A percentile compares a stretch with the other conserved stretches of the same genome.
phyloP scores from a whole-genome alignment of 2,797 vertebrate species.

The Apogon hyalosoma region DNA sequence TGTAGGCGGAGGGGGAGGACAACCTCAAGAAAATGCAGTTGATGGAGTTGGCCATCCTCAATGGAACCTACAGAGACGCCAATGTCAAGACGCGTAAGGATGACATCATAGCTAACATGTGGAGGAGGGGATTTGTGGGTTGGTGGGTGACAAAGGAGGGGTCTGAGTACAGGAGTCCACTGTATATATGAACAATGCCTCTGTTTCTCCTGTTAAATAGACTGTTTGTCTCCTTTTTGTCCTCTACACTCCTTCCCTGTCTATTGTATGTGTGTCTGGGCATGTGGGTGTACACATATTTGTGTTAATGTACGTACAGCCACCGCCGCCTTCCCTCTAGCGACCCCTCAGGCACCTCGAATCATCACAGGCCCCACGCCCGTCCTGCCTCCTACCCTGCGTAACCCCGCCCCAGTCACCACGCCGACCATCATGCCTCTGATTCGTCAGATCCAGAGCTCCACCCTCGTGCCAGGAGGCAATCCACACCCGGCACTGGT shows the following conservation, averaged over 20 bases:
- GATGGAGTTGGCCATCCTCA: slow-evolving; percentile 89
- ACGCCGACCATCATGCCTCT: slow-evolving; percentile 98
- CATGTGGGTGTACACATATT: slow-evolving; percentile 59
- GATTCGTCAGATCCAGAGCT: slow-evolving; percentile 99
- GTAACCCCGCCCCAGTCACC: slow-evolving; percentile 89
- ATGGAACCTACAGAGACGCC: slow-evolving; percentile 90
- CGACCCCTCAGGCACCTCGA: slow-evolving; percentile 93
- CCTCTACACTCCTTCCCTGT: slow-evolving; percentile 66
- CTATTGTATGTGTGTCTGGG: slow-evolving; percentile 57
- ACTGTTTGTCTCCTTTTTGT: slow-evolving; percentile 58
- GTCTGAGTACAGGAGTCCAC: slow-evolving; percentile 72
- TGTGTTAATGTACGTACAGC: slow-evolving; percentile 66
- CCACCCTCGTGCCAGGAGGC: slow-evolving; percentile 91
- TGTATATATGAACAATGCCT: slow-evolving; percentile 75
- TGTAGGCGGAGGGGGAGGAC: slow-evolving; percentile 87
- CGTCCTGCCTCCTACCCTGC: slow-evolving; percentile 91
- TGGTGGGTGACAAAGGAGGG: slow-evolving; percentile 67
- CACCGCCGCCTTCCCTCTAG: slow-evolving; percentile 94
- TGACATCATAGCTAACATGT: slow-evolving; percentile 66
- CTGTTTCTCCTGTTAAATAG: slow-evolving; percentile 71
- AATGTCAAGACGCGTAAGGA: slow-evolving; percentile 89
- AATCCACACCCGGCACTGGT: slow-evolving; percentile 94
- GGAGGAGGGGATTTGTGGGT: slow-evolving; percentile 57
- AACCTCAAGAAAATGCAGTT: slow-evolving; percentile 91
- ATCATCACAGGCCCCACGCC: slow-evolving; percentile 95